Evolutionary conservation across 2,797 vertebrate genomes (phyloP).

Genomic region (Pteropus rufus): DNA sequence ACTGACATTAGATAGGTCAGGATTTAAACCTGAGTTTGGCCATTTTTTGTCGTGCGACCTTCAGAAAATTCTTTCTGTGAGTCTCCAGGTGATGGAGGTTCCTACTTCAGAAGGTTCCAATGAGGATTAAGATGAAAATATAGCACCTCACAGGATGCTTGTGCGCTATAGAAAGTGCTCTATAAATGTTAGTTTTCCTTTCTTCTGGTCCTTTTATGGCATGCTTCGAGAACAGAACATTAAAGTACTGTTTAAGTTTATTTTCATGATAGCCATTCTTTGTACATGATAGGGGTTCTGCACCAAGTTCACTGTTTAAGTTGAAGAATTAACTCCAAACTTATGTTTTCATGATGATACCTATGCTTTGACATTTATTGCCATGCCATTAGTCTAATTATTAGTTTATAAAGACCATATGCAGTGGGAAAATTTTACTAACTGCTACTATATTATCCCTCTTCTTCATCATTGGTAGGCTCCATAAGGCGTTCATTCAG

Average conservation of each 20-base stretch:
- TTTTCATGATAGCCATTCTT: not conserved
- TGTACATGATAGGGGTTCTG: not conserved
- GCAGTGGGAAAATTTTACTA: conserved; percentile 86
- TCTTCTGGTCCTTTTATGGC: not conserved
- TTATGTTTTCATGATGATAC: not conserved
- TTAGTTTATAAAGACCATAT: conserved; percentile 83
- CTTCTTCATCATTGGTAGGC: conserved; percentile 68
- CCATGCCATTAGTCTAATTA: not conserved
- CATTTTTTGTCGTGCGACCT: not conserved
- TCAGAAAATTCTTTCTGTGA: not conserved
- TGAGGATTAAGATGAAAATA: not conserved
- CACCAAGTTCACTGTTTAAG: not conserved
- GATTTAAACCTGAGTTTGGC: not conserved
- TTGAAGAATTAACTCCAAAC: not conserved
- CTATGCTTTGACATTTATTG: not conserved
- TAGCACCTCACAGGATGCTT: not conserved
- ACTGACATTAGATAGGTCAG: not conserved
- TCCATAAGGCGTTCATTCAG: conserved; percentile 96
- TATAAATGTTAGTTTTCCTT: not conserved
- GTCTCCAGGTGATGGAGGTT: not conserved
- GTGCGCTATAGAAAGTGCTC: not conserved
- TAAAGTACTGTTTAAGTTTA: not conserved
- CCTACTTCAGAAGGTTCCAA: not conserved
- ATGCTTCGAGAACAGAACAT: not conserved
- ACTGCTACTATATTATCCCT: conserved; percentile 27